Conservation (phyloP, 2,113 vertebrate species). For the Zosterops borbonicus region DNA sequence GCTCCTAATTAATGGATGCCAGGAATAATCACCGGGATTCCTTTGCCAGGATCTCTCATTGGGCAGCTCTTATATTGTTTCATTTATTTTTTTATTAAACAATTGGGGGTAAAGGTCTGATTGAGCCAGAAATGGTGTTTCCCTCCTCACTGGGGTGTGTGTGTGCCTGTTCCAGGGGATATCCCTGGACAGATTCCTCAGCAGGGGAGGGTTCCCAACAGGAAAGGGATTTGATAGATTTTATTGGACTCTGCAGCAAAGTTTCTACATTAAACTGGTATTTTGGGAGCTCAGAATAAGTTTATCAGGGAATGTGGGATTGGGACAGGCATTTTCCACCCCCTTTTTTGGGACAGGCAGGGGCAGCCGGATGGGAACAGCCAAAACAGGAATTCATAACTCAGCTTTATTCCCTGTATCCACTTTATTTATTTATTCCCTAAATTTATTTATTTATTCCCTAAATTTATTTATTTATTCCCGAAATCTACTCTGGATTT, state of each 20-base stretch:
- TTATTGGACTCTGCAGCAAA: fast-evolving
- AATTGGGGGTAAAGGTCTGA: background rate
- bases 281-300: background rate
- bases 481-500: background rate
- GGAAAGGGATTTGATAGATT: fast-evolving
- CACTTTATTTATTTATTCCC: no score
- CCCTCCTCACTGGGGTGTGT: fast-evolving
- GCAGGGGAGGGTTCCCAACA: background rate
- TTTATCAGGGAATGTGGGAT: background rate
- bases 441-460: no score
- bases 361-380: background rate
- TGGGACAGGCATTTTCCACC: fast-evolving
- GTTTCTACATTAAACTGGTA: fast-evolving
- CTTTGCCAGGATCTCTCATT: background rate
- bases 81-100: background rate
- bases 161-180: background rate
- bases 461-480: no score
- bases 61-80: background rate
- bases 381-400: fast-evolving
- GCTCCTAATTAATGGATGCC: slow-evolving; percentile 2
- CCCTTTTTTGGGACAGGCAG: background rate
- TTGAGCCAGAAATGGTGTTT: fast-evolving
- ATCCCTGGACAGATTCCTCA: background rate
- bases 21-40: background rate
- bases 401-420: fast-evolving